Percentiles rank a stretch among this genome's conserved stretches.
These are phyloP conservation scores for Prolemur simus DNA, from an alignment of 2,113 vertebrate species.

Conservation along the genomic window DNA sequence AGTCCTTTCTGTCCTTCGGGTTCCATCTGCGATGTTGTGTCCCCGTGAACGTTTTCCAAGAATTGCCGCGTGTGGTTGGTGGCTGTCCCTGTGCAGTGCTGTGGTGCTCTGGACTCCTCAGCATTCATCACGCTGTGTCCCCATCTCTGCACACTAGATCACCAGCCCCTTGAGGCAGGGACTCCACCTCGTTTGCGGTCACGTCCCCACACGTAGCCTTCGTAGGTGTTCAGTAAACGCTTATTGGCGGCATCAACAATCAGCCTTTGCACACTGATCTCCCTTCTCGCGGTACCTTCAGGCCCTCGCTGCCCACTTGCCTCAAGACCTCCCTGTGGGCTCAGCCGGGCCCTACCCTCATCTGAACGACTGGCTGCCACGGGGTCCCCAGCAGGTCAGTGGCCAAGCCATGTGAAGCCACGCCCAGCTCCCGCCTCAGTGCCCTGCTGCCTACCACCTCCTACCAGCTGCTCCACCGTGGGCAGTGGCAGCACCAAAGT, in stretches of 20 bases:
- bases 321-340: neutral
- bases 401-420: neutral
- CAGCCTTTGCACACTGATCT: neutral
- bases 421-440: rapidly evolving
- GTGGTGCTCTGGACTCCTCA: rapidly evolving
- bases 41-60: neutral
- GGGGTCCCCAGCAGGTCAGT: neutral
- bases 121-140: rapidly evolving
- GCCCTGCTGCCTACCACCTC: neutral
- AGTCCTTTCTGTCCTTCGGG: rapidly evolving
- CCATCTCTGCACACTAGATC: neutral
- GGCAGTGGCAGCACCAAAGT: rapidly evolving
- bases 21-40: neutral
- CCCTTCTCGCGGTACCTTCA: neutral
- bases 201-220: neutral
- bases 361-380: neutral
- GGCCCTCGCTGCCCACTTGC: neutral
- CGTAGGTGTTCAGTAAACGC: neutral
- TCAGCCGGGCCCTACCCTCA: neutral
- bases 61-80: rapidly evolving
- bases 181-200: neutral
- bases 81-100: neutral
- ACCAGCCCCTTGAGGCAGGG: neutral
- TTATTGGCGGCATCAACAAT: too few species aligned
- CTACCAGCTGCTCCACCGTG: rapidly evolving